Conservation (phyloP, 2,888 invertebrate species). For the Drosophila quinaria region DNA sequence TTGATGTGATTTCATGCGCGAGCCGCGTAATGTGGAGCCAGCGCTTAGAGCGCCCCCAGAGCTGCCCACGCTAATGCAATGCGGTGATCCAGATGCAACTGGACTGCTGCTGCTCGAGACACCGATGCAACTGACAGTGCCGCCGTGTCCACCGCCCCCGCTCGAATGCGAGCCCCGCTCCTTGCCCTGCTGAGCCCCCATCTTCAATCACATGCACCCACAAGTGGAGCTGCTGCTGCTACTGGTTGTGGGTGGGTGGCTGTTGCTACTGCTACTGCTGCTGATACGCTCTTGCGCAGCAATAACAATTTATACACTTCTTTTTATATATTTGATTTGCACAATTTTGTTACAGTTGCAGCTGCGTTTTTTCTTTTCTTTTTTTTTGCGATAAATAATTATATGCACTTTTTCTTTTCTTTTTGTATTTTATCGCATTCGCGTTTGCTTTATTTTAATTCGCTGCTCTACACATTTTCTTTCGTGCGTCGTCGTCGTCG, state of each 20-base stretch:
- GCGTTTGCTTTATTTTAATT: slow-evolving; percentile 62
- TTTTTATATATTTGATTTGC: slow-evolving; percentile 31
- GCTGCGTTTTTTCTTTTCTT: slow-evolving; percentile 7
- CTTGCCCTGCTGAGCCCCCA: slow-evolving; percentile 98
- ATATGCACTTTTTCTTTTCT: slow-evolving; percentile 41
- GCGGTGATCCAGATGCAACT: slow-evolving; percentile 77
- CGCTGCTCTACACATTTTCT: slow-evolving; percentile 65
- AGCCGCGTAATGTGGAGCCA: slow-evolving; percentile 89
- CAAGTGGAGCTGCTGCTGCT: slow-evolving; percentile 26
- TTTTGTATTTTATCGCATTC: slow-evolving; percentile 53
- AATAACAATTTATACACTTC: slow-evolving; percentile 46
- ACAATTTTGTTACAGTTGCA: slow-evolving; percentile 43
- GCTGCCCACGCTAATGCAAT: slow-evolving; percentile 82
- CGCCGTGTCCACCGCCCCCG: slow-evolving; percentile 69
- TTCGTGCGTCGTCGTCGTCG: slow-evolving; percentile 56
- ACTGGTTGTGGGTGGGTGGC: slow-evolving; percentile 34
- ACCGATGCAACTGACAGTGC: slow-evolving; percentile 87
- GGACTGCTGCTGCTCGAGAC: slow-evolving; percentile 85
- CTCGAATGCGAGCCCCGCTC: slow-evolving; percentile 89
- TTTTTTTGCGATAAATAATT: slow-evolving; percentile 33
- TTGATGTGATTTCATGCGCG: slow-evolving; percentile 88
- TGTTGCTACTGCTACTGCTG: slow-evolving; percentile 16
- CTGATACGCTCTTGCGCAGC: slow-evolving; percentile 39
- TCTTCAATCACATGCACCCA: slow-evolving; percentile 83
- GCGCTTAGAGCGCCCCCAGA: slow-evolving; percentile 78